These are phyloP conservation scores for Sinohyriopsis cumingii DNA, from an alignment of 2,888 invertebrate species.

Conservation along the genomic window DNA sequence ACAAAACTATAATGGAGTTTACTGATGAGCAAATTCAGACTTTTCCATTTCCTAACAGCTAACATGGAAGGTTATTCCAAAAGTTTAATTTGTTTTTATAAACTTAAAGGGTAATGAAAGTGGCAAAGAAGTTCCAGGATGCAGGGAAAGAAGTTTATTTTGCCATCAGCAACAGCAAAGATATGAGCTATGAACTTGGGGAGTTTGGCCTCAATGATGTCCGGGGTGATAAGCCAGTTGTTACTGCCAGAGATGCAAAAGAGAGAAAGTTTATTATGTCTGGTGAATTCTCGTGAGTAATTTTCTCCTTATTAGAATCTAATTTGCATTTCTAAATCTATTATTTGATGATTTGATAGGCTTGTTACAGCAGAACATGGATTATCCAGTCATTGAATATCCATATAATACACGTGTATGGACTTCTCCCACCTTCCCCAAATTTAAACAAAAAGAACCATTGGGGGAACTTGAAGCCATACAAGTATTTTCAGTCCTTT, in stretches of 20 bases:
- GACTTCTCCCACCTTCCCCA: no score
- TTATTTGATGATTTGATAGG: no score
- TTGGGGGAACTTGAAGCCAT: no score
- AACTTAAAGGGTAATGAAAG: slow-evolving; percentile 84
- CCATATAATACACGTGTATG: no score
- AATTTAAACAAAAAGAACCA: no score
- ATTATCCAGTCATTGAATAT: no score
- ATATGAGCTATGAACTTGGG: slow-evolving; percentile 94
- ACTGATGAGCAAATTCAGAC: background rate
- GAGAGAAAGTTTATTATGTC: slow-evolving; percentile 92
- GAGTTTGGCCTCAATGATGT: slow-evolving; percentile 91
- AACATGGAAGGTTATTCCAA: background rate
- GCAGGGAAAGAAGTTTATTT: slow-evolving; percentile 79
- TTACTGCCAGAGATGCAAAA: slow-evolving; percentile 86
- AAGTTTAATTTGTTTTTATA: background rate
- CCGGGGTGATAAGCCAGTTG: slow-evolving; percentile 90
- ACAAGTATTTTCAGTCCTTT: no score
- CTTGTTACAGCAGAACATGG: no score
- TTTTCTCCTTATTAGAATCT: background rate
- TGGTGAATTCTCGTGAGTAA: slow-evolving; percentile 87
- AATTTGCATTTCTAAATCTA: no score
- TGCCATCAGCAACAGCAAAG: slow-evolving; percentile 93
- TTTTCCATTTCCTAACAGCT: background rate
- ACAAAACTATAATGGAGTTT: no score
- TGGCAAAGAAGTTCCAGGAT: slow-evolving; percentile 81